A percentile compares a stretch with the other conserved stretches of the same genome.
These are phyloP conservation scores for Plemyria rubiginata DNA, from an alignment of 2,888 invertebrate species.

Conservation along the genomic window DNA sequence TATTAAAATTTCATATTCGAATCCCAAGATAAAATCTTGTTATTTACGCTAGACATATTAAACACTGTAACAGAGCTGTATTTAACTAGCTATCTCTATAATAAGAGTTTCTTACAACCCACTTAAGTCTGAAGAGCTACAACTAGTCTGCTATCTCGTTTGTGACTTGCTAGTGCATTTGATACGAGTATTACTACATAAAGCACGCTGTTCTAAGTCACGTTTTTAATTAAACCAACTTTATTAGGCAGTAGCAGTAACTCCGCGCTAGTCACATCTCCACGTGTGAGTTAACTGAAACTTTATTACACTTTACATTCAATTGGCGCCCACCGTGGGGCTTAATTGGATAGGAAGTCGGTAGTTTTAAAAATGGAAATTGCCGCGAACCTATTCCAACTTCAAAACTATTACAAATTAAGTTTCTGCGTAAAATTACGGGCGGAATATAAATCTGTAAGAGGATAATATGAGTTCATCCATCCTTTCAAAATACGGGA, in stretches of 20 bases:
- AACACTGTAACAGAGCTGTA: slow-evolving; percentile 20
- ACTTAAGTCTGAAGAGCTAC: slow-evolving; percentile 35
- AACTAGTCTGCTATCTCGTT: slow-evolving; percentile 37
- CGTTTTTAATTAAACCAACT: slow-evolving; percentile 72
- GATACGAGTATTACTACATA: slow-evolving; percentile 43
- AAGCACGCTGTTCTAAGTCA: slow-evolving; percentile 54
- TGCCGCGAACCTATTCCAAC: slow-evolving; percentile 45
- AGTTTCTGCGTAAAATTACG: slow-evolving; percentile 60
- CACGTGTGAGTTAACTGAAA: slow-evolving; percentile 57
- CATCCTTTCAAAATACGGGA: slow-evolving; percentile 71
- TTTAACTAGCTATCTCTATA: slow-evolving; percentile 32
- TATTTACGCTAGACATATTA: slow-evolving; percentile 14
- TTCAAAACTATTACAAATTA: slow-evolving; percentile 37
- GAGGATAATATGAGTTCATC: slow-evolving; percentile 72
- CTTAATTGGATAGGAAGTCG: slow-evolving; percentile 37
- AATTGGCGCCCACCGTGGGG: slow-evolving; percentile 54
- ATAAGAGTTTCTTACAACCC: slow-evolving; percentile 37
- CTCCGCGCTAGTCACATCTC: slow-evolving; percentile 61
- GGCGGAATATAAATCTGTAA: slow-evolving; percentile 71
- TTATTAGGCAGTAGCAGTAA: slow-evolving; percentile 58
- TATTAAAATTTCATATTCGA: not conserved
- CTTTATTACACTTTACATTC: slow-evolving; percentile 51
- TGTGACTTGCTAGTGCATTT: slow-evolving; percentile 37
- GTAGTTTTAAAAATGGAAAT: slow-evolving; percentile 42
- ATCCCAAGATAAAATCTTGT: slow-evolving; percentile 6